These are phyloP conservation scores for Gallinago jamesoni DNA, from an alignment of 2,113 vertebrate genomes.

Conservation along the genomic window DNA sequence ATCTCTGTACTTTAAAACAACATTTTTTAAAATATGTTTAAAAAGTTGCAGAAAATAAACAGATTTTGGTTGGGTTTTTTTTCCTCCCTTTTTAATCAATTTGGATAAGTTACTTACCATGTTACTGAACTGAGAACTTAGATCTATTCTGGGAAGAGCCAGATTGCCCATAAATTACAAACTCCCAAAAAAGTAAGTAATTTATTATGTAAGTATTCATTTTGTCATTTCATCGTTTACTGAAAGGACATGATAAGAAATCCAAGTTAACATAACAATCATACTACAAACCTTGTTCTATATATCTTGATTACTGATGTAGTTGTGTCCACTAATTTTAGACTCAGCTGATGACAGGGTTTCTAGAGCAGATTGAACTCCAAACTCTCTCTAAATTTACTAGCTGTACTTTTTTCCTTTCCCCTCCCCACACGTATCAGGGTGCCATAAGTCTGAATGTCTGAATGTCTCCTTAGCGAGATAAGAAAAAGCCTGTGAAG, in stretches of 20 bases:
- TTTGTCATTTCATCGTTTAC: not conserved
- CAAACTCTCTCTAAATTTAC: not conserved
- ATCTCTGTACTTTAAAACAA: not conserved
- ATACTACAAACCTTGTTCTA: not conserved
- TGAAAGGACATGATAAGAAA: not conserved
- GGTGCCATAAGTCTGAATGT: not conserved
- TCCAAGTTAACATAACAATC: not conserved
- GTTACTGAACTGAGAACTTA: not conserved
- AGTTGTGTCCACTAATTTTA: not conserved
- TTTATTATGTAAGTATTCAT: not conserved
- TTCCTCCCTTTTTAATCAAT: not conserved
- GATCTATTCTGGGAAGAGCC: not conserved
- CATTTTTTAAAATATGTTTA: not conserved
- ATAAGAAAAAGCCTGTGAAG: not conserved
- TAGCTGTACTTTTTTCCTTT: not conserved
- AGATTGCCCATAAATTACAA: conserved; percentile 15
- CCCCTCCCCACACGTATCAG: not conserved
- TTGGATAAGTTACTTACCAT: conserved; percentile 1
- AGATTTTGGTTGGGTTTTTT: not conserved
- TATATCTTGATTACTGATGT: not conserved
- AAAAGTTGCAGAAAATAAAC: not conserved
- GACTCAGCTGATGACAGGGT: not conserved
- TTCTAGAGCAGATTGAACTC: not conserved
- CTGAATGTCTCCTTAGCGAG: not conserved
- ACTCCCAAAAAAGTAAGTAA: not conserved